Conservation (phyloP, 2,113 vertebrate species). For the Dryoscopus gambensis region DNA sequence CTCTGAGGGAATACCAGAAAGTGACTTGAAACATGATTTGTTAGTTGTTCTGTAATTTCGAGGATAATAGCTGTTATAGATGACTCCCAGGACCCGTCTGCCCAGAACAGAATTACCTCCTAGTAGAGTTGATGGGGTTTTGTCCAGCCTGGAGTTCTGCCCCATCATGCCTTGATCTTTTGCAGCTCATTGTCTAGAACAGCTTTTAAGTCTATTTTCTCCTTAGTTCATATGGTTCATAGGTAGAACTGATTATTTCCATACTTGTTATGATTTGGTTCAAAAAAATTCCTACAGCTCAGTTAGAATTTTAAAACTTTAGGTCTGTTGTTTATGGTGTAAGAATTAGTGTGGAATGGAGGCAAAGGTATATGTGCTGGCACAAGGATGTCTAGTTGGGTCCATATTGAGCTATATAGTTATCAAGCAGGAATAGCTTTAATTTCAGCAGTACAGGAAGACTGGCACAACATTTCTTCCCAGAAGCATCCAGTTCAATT, state of each 20-base stretch:
- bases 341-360: neutral
- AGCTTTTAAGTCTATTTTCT: neutral
- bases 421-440: neutral
- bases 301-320: neutral
- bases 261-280: neutral
- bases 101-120: neutral
- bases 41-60: neutral
- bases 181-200: neutral
- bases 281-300: neutral
- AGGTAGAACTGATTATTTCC: neutral
- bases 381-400: neutral
- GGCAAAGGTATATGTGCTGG: rapidly evolving
- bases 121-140: neutral
- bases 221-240: neutral
- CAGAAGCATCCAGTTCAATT: neutral
- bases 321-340: neutral
- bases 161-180: neutral
- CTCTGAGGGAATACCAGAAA: slow-evolving; percentile 23
- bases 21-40: slow-evolving; percentile 20
- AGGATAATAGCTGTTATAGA: neutral
- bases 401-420: neutral
- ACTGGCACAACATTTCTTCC: neutral
- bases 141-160: neutral
- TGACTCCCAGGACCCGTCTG: neutral
- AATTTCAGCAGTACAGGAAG: neutral